phyloP scores from a whole-genome alignment of 2,113 vertebrate genomes.

The Carassius gibelio region DNA sequence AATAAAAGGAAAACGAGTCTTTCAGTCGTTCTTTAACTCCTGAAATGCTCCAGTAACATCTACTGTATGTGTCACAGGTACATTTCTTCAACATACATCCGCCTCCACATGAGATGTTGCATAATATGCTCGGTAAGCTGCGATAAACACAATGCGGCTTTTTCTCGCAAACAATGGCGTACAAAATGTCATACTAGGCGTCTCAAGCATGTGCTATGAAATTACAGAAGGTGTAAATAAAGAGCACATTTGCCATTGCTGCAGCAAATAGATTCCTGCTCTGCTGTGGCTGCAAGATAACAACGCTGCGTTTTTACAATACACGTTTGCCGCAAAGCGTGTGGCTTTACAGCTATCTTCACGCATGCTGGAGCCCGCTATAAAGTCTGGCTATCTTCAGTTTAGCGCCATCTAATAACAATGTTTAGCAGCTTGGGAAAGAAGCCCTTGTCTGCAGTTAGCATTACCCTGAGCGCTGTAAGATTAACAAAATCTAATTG shows the following conservation, averaged over 20 bases:
- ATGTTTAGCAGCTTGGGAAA: conserved; percentile 41
- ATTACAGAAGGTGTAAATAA: conserved; percentile 45
- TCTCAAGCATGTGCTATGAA: conserved; percentile 15
- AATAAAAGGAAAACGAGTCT: background rate
- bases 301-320: background rate
- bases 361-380: background rate
- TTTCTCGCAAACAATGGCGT: background rate
- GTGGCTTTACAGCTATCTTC: conserved; percentile 40
- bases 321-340: background rate
- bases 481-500: conserved; percentile 58
- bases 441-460: conserved; percentile 49
- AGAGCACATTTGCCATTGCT: conserved; percentile 44
- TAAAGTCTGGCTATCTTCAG: conserved; percentile 48
- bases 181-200: background rate
- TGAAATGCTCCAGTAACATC: background rate
- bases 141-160: background rate
- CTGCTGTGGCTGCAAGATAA: conserved; percentile 41
- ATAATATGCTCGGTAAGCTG: background rate
- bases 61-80: background rate
- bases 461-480: conserved; percentile 39
- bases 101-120: background rate
- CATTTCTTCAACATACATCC: background rate
- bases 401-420: conserved; percentile 50
- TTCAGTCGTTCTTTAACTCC: background rate
- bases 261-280: background rate